Base-by-base conservation (phyloP, 2,113 vertebrate genomes). In the Melozone crissalis region DNA sequence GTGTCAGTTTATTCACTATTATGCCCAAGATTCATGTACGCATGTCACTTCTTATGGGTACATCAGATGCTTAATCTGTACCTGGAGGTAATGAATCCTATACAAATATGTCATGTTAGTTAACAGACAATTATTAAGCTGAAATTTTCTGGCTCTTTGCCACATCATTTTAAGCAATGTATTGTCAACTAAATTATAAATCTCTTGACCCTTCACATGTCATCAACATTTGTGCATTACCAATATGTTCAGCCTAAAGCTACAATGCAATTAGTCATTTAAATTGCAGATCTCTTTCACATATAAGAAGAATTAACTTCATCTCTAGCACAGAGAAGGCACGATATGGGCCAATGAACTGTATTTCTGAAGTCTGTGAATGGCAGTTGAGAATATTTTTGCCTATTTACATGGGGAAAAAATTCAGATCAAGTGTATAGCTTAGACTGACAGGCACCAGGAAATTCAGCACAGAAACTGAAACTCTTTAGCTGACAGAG, bases 101-200 rank as follows among this genome's bases (percentile, higher is more conserved):
- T 86, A 97, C 90, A 97, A 96, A 92, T 96, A 94, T 95, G 96
- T 97, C 97, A 97, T 89, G 91, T 97, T 97, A 96, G 93, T 97
- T 97, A 97, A 97, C 77, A 96, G 97, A 97, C 96, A 96, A 96
- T 97, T 97, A 97, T 97, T 97, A 96, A 96, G 89, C 92, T 97
- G 96, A 97, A 96, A 94, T 96, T 96, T 96, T 84, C 94, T 97
- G 97, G 96, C 95, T 97, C 85, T 96, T 96, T 96, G 97, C 97
- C 95, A 97, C 82, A 95, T 94, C 92, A 95, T 97, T 97, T 96
- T 96, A 97, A 97, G 92, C 91, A 94, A 90, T 74, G 74, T 92
- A 96, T 96, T 95, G 95, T 97, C 95, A 96, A 93, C 74, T 91
- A 94, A 93, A 96, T 97, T 96, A 96, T 94, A 95, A 97, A 96